Percentiles rank a stretch among this genome's conserved stretches.
phyloP scores from a whole-genome alignment of 1,140 invertebrate species.

The Archegozetes longisetosus region DNA sequence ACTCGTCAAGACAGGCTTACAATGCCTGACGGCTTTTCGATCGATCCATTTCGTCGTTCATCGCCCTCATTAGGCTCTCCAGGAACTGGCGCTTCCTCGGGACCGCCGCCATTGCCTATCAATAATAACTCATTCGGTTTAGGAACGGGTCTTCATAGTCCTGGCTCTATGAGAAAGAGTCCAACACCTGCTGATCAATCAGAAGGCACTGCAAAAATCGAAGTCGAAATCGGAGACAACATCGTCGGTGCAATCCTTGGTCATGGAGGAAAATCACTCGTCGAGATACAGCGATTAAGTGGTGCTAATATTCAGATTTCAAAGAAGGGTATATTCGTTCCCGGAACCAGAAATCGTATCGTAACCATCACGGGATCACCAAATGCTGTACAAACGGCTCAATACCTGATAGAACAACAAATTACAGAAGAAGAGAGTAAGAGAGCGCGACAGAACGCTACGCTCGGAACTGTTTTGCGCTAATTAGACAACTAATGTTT shows the following conservation, averaged over 20 bases:
- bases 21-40: constrained; percentile 19
- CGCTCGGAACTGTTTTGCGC: constrained; percentile 19
- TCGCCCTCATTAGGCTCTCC: constrained; percentile 31
- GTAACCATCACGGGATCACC: constrained; percentile 82
- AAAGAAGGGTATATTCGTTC: constrained; percentile 92
- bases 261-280: constrained; percentile 81
- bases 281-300: constrained; percentile 90
- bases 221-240: constrained; percentile 69
- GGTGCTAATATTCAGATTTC: constrained; percentile 95
- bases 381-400: constrained; percentile 69
- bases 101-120: constrained; percentile 39
- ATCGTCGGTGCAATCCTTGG: constrained; percentile 93
- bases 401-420: constrained; percentile 86
- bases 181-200: constrained; percentile 45
- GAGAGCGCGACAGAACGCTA: constrained; percentile 58
- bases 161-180: constrained; percentile 49
- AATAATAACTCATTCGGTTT: constrained; percentile 62
- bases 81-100: constrained; percentile 22
- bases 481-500: background rate
- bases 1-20: constrained; percentile 17
- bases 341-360: constrained; percentile 87
- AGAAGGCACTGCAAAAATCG: constrained; percentile 52
- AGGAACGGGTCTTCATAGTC: constrained; percentile 37
- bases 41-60: constrained; percentile 22
- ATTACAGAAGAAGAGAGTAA: constrained; percentile 88